Evolutionary conservation across 2,113 vertebrate genomes (phyloP).

Genomic region (Pogona vitticeps): DNA sequence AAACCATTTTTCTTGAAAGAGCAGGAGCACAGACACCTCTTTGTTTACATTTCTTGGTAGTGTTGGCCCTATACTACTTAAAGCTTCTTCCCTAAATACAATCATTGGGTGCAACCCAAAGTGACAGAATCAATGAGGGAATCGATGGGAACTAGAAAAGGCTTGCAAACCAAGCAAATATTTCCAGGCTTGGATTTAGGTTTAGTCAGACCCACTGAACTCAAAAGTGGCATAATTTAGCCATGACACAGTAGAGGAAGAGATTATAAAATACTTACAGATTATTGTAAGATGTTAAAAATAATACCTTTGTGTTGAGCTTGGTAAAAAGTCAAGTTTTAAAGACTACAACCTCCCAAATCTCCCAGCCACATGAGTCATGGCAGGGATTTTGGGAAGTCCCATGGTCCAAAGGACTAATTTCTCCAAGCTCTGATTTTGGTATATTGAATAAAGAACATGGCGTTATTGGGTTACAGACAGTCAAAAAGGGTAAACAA

Average conservation of each 20-base stretch:
- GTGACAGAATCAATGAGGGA: neutral
- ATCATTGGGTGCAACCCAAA: neutral
- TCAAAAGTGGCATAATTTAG: neutral
- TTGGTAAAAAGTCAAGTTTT: neutral
- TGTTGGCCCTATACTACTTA: neutral
- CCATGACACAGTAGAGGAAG: neutral
- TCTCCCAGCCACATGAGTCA: no score
- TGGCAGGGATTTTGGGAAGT: no score
- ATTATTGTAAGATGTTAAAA: no score
- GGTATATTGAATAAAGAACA: conserved; percentile 49
- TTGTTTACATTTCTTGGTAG: neutral
- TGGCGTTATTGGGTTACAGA: conserved; percentile 39
- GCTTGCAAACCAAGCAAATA: no score
- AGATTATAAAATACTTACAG: neutral
- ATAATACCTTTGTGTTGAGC: no score
- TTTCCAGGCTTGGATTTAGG: no score
- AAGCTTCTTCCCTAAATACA: neutral
- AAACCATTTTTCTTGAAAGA: no score
- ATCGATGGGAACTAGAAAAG: neutral
- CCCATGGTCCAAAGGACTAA: no score
- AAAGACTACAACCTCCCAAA: conserved; percentile 38
- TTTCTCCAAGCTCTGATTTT: no score
- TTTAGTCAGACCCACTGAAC: neutral
- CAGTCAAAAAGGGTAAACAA: conserved; percentile 56
- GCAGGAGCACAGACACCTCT: neutral